Evolutionary conservation across 2,113 vertebrate genomes (phyloP).

Genomic region (Equus przewalskii): DNA sequence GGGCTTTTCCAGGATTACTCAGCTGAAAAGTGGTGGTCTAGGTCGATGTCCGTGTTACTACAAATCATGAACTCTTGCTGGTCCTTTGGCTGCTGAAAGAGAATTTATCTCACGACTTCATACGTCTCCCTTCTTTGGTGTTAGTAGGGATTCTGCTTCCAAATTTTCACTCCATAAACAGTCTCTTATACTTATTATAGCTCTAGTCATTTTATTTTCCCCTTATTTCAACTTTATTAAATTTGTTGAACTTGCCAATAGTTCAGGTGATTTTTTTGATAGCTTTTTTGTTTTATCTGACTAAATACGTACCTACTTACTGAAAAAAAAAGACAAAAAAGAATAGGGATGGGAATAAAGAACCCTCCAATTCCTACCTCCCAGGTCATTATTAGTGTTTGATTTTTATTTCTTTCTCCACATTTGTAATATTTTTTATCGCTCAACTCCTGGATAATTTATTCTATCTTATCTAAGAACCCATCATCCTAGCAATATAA

Average conservation of each 20-base stretch:
- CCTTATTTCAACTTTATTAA: constrained; percentile 57
- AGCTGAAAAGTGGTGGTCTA: neutral
- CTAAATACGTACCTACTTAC: neutral
- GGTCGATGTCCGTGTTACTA: neutral
- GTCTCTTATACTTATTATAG: neutral
- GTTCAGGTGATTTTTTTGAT: neutral
- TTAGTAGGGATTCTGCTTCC: neutral
- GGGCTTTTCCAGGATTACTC: neutral
- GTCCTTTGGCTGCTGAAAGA: neutral
- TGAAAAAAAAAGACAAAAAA: neutral
- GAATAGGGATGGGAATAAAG: neutral
- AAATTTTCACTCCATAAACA: neutral
- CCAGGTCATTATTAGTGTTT: constrained; percentile 43
- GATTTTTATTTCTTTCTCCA: constrained; percentile 32
- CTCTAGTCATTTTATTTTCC: neutral
- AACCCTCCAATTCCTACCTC: neutral
- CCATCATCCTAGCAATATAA: neutral
- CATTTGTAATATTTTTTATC: constrained; percentile 13
- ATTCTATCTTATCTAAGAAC: neutral
- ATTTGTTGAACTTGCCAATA: constrained; percentile 52
- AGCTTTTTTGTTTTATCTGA: constrained; percentile 33
- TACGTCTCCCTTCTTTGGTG: neutral
- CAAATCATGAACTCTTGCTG: neutral
- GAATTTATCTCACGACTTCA: neutral
- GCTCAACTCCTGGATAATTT: neutral